Evolutionary conservation across 37 sponge, comb jelly and placozoan species (phyloP).

Genomic region (Spongia lamella): DNA sequence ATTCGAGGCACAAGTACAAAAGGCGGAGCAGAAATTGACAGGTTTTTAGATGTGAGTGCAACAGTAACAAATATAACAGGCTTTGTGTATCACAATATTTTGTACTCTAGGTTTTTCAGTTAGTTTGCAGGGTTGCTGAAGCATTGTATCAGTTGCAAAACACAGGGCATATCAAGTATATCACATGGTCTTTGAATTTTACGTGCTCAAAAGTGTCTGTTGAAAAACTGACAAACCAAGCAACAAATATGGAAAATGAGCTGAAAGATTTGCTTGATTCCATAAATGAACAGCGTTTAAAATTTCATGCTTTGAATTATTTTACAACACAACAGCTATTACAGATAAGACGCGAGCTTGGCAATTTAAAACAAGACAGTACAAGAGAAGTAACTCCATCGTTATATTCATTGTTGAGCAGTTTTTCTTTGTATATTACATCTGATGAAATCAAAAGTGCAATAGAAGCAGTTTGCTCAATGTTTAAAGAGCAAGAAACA

Average conservation of each 20-base stretch:
- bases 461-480: no score
- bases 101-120: conserved; percentile 39
- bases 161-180: conserved; percentile 40
- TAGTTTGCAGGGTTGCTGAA: conserved; percentile 43
- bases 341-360: conserved; percentile 43
- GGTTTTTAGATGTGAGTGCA: conserved; percentile 46
- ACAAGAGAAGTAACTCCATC: no score
- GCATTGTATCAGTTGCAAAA: conserved; percentile 22
- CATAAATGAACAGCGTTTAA: conserved; percentile 9
- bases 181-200: conserved; percentile 29
- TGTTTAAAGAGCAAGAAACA: no score
- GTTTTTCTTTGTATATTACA: no score
- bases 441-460: no score
- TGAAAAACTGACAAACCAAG: conserved; percentile 11
- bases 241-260: conserved; percentile 38
- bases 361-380: background rate
- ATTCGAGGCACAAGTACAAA: conserved; percentile 72
- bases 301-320: conserved; percentile 64
- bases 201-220: conserved; percentile 5
- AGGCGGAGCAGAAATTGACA: conserved; percentile 46
- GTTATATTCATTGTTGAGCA: no score
- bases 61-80: no score
- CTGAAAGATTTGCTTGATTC: conserved; percentile 34
- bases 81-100: no score
- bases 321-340: conserved; percentile 64